phyloP scores from a whole-genome alignment of 1,140 invertebrate genomes.

The Anagrus nilaparvatae region DNA sequence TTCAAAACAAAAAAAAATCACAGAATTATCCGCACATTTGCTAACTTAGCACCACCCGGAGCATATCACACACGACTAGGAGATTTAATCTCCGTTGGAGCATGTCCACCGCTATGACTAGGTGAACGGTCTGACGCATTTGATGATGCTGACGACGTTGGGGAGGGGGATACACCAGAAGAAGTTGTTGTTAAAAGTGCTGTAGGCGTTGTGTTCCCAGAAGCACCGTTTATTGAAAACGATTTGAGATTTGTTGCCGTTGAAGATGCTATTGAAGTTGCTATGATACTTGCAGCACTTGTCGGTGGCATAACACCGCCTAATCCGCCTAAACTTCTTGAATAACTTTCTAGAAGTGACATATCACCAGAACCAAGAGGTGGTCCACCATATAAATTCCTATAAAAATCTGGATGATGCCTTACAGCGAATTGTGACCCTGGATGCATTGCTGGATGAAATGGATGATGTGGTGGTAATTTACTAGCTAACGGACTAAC shows the following conservation, averaged over 20 bases:
- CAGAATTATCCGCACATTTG: no score
- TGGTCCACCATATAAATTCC: slow-evolving; percentile 48
- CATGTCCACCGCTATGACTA: slow-evolving; percentile 25
- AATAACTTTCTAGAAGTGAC: slow-evolving; percentile 55
- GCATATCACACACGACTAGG: slow-evolving; percentile 38
- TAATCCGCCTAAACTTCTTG: slow-evolving; percentile 44
- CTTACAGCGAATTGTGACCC: slow-evolving; percentile 34
- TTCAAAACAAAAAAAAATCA: no score
- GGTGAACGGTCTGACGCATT: slow-evolving; percentile 38
- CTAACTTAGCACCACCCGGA: no score
- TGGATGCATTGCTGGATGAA: slow-evolving; percentile 49
- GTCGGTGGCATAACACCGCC: slow-evolving; percentile 33
- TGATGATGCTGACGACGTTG: slow-evolving; percentile 38
- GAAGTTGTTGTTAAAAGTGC: slow-evolving; percentile 31
- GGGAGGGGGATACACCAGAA: slow-evolving; percentile 36
- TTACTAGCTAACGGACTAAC: slow-evolving; percentile 38
- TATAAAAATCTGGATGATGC: slow-evolving; percentile 48
- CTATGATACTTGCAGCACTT: slow-evolving; percentile 31
- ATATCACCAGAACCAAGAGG: slow-evolving; percentile 45
- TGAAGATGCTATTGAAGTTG: slow-evolving; percentile 32
- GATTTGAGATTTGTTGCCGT: slow-evolving; percentile 23
- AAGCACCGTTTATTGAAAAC: slow-evolving; percentile 28
- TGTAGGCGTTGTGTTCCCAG: slow-evolving; percentile 10
- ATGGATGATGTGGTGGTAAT: slow-evolving; percentile 45
- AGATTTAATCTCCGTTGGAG: slow-evolving; percentile 37